Conservation (phyloP, 2,888 invertebrate genomes). For the Galeruca laticollis region DNA sequence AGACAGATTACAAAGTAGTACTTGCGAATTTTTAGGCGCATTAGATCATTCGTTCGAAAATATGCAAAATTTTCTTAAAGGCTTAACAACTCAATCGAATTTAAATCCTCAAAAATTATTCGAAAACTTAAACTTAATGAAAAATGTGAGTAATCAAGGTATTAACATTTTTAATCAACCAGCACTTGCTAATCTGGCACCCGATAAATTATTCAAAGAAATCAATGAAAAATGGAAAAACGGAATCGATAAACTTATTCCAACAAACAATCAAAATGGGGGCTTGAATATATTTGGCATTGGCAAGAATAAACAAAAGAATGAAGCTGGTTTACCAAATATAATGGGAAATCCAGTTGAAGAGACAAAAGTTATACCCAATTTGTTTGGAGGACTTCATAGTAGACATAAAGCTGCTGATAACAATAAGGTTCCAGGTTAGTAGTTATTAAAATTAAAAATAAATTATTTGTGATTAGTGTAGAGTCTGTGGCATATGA, state of each 20-base stretch:
- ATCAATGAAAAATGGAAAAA: slow-evolving; percentile 14
- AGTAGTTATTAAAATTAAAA: background rate
- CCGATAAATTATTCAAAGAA: slow-evolving; percentile 32
- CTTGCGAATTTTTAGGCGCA: slow-evolving; percentile 67
- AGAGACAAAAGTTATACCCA: background rate
- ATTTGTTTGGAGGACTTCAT: background rate
- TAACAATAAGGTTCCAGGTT: background rate
- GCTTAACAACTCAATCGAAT: slow-evolving; percentile 29
- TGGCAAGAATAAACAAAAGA: slow-evolving; percentile 7
- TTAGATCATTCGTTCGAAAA: slow-evolving; percentile 53
- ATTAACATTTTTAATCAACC: slow-evolving; percentile 26
- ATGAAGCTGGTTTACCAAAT: slow-evolving; percentile 6
- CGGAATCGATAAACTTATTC: background rate
- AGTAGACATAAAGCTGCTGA: background rate
- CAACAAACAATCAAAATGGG: slow-evolving; percentile 4
- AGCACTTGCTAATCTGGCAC: slow-evolving; percentile 16
- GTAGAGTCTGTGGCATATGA: too few relatives aligned
- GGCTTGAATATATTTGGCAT: slow-evolving; percentile 11
- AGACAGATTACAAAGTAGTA: slow-evolving; percentile 70
- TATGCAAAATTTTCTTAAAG: slow-evolving; percentile 29
- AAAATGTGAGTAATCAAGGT: slow-evolving; percentile 13
- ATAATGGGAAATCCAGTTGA: background rate
- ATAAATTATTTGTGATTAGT: too few relatives aligned
- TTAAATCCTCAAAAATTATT: slow-evolving; percentile 12
- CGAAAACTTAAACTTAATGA: slow-evolving; percentile 6